Base-by-base conservation (phyloP, 1,140 invertebrate species). In the Mercenaria mercenaria region DNA sequence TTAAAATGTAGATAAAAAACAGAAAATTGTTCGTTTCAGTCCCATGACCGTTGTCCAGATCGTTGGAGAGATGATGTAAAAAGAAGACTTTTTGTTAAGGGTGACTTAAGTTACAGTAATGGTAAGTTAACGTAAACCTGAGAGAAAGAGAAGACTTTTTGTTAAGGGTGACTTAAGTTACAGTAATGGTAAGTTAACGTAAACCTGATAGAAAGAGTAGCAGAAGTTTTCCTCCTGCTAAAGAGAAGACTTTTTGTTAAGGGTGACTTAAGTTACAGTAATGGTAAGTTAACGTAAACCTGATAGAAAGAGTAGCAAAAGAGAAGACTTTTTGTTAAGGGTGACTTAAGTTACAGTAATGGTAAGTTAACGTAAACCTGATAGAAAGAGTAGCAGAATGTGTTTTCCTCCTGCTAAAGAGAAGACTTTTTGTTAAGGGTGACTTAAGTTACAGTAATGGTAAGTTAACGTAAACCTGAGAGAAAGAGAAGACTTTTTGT, bases 161-260 rank as follows among this genome's bases (percentile, higher is more conserved):
- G 43, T 47, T 47, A 10, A 18, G 43, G 8, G 43, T 47, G 43
- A 47, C n/a, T 47, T 10, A 47, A 47, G 43, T 47, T 47, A 47
- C 18, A 18, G 43, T 47, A 47, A 8, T 47, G 43, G 18, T 10
- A 47, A 47, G 18, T 10, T 47, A 10, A 47, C 43, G 43, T 10
- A 47, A 47, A 10, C 43, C n/a, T n/a, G n/a, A n/a, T n/a, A n/a
- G n/a, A n/a, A n/a, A n/a, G n/a, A n/a, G n/a, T n/a, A n/a, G n/a
- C n/a, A n/a, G n/a, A n/a, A n/a, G n/a, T n/a, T n/a, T n/a, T n/a
- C n/a, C n/a, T n/a, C n/a, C n/a, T n/a, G n/a, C n/a, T 82, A 23
- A 80, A 74, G 18, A 41, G 77, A 32, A 47, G 79, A 15, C 43
- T 89, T 26, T 89, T 89, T 59, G 77, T 69, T 47, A 82, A 67